Conservation (phyloP, 1,140 invertebrate species). For the Zaprionus capensis region DNA sequence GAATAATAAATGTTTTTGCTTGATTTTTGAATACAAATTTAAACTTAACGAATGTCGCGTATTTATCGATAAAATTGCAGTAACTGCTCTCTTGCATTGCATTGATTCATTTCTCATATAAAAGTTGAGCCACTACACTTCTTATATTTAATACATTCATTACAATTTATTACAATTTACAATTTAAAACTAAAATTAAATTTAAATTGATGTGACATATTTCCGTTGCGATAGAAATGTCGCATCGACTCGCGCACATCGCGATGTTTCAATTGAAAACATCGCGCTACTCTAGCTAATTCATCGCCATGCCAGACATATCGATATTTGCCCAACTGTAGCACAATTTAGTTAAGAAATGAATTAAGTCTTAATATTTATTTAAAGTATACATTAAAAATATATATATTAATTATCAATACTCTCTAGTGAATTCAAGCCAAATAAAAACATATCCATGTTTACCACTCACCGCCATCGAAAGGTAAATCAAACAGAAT, state of each 20-base stretch:
- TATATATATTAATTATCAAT: not conserved
- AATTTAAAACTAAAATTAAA: no score
- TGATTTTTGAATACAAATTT: not conserved
- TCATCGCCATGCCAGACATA: slow-evolving; percentile 16
- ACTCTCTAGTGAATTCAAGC: slow-evolving; percentile 14
- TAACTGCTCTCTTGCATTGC: not conserved
- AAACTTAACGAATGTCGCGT: not conserved
- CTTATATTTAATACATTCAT: no score
- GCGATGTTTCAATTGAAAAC: not conserved
- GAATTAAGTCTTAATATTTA: slow-evolving; percentile 19
- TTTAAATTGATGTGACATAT: not conserved
- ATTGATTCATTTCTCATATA: not conserved
- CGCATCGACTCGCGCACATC: not conserved
- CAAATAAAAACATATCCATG: slow-evolving; percentile 9
- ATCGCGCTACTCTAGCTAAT: not conserved
- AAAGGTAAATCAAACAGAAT: slow-evolving; percentile 19
- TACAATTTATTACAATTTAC: no score
- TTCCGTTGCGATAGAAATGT: not conserved
- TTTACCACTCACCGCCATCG: slow-evolving; percentile 1
- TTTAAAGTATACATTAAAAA: slow-evolving; percentile 9
- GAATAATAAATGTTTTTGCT: no score
- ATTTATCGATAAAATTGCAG: not conserved
- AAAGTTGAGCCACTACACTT: no score
- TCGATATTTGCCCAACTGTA: slow-evolving; percentile 17
- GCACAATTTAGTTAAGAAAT: slow-evolving; percentile 37